phyloP scores from a whole-genome alignment of 2,113 vertebrate genomes.

The Athene cunicularia region DNA sequence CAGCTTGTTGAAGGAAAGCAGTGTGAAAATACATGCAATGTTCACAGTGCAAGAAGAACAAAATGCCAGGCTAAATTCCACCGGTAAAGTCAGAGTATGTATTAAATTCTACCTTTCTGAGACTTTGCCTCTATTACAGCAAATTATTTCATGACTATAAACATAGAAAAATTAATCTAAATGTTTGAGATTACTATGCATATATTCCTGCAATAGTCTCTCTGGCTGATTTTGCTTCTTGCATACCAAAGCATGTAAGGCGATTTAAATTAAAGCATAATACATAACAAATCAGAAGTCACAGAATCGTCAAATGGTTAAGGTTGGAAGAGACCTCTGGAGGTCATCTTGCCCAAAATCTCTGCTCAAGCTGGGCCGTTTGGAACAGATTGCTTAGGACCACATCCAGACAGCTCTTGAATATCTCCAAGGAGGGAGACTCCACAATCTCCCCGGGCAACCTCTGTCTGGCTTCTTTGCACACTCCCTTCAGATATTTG shows the following conservation, averaged over 20 bases:
- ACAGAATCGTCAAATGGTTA: neutral
- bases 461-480: neutral
- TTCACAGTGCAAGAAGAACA: slow-evolving; percentile 6
- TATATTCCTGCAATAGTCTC: neutral
- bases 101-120: neutral
- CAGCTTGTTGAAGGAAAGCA: slow-evolving; percentile 47
- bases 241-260: neutral
- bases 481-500: neutral
- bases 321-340: neutral
- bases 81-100: neutral
- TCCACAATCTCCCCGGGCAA: neutral
- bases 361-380: neutral
- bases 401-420: neutral
- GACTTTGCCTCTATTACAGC: neutral
- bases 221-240: neutral
- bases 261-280: neutral
- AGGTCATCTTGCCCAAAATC: neutral
- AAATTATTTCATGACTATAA: neutral
- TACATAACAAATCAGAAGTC: neutral
- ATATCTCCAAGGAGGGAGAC: neutral
- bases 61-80: neutral
- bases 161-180: neutral
- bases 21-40: slow-evolving; percentile 21
- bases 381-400: neutral
- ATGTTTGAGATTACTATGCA: neutral